Base-by-base conservation (phyloP, 2,113 vertebrate genomes). In the Acanthochromis polyacanthus region DNA sequence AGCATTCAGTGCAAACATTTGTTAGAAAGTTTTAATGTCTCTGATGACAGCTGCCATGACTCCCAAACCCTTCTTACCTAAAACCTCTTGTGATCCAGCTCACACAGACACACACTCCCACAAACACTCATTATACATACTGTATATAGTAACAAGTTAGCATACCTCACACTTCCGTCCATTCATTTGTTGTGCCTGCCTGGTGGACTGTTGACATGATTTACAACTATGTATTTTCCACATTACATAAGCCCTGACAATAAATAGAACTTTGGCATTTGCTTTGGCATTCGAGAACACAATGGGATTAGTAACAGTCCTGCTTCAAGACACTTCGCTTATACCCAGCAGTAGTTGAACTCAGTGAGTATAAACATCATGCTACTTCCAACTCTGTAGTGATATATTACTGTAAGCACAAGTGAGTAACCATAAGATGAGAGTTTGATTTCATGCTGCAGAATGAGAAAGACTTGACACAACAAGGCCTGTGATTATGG, bases 211-310 rank as follows among this genome's bases (percentile, higher is more conserved):
- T 63, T 78, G 73, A 84, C 52, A 61, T 67, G 80, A 88, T 71
- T 82, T 74, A 81, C 30, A 65, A 53, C 65, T 60, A 2, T 51
- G 22, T 48, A 38, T 81, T 90, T 86, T 75, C 53, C 17, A 55
- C 56, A 56, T 86, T 80, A 85, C 75, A 77, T 76, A 75, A 90
- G 77, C 46, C 0, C 28, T 17, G 3, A 20, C 36, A 74, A 73
- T 82, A 85, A 84, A 88, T 79, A 83, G 68, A 70, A 55, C 75
- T 17, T 73, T 80, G 88, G 64, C 80, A 78, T 89, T 87, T 75
- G 74, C 75, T 78, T 36, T 12, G 86, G 71, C 83, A 71, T 76
- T 91, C 5, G 65, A n/a, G 46, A 70, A 72, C 72, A 80, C 81
- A 82, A 66, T 69, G 45, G 66, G 53, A 74, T 82, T 71, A 73